phyloP scores from a whole-genome alignment of 2,797 vertebrate genomes.

The Sparidentex hasta region DNA sequence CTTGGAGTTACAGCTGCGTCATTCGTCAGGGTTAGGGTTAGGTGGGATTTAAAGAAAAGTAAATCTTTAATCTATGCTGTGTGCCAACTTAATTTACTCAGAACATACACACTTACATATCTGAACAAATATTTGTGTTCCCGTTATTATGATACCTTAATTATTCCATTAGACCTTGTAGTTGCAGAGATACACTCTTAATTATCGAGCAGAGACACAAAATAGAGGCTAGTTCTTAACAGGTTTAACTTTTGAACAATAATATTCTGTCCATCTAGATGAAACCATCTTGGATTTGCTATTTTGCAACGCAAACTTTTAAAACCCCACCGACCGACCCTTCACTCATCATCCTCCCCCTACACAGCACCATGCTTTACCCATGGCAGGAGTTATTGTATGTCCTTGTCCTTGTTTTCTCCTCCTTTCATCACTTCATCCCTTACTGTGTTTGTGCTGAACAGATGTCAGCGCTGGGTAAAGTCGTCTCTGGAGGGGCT shows the following conservation, averaged over 20 bases:
- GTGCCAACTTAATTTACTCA: too few species aligned
- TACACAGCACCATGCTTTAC: constrained; percentile 75
- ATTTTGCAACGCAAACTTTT: constrained; percentile 19
- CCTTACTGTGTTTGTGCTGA: constrained; percentile 72
- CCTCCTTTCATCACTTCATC: constrained; percentile 69
- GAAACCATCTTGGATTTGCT: neutral
- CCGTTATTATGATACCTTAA: too few species aligned
- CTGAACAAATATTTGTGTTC: neutral
- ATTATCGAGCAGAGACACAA: too few species aligned
- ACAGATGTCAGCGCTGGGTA: constrained; percentile 79
- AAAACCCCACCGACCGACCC: neutral
- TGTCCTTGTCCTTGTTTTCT: constrained; percentile 85
- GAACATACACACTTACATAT: too few species aligned
- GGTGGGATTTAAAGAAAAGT: too few species aligned
- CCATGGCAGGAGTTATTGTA: constrained; percentile 88
- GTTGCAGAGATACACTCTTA: too few species aligned
- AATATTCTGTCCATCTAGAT: neutral
- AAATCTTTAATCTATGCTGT: too few species aligned
- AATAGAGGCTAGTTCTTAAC: too few species aligned
- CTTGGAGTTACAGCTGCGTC: too few species aligned
- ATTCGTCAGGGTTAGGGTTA: too few species aligned
- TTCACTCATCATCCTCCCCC: constrained; percentile 8
- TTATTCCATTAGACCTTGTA: too few species aligned
- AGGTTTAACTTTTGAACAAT: neutral
- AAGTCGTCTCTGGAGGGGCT: constrained; percentile 75